phyloP scores from a whole-genome alignment of 2,888 invertebrate genomes.

The Choreutis nemorana region DNA sequence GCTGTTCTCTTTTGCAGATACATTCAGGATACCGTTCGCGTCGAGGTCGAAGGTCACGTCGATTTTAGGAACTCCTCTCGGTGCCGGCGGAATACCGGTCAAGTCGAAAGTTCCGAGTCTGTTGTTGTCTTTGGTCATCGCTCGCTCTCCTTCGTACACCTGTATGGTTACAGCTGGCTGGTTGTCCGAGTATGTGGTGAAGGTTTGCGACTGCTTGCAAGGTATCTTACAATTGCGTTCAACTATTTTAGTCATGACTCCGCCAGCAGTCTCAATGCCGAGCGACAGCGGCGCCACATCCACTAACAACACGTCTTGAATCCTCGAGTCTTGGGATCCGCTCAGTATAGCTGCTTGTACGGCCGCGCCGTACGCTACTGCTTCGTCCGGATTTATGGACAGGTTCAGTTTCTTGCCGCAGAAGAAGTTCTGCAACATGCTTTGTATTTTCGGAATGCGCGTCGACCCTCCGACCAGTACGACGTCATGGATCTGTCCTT shows the following conservation, averaged over 20 bases:
- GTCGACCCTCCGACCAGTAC: conserved; percentile 78
- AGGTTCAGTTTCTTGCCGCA: conserved; percentile 75
- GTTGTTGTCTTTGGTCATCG: conserved; percentile 75
- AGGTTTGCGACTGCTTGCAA: conserved; percentile 68
- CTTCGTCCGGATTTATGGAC: conserved; percentile 77
- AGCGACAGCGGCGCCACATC: conserved; percentile 64
- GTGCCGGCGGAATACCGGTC: conserved; percentile 68
- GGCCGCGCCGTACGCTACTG: conserved; percentile 75
- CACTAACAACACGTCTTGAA: conserved; percentile 61
- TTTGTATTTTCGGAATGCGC: conserved; percentile 74
- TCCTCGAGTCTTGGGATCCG: conserved; percentile 70
- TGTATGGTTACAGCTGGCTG: conserved; percentile 72
- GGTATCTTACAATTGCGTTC: conserved; percentile 70
- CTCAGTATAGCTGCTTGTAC: conserved; percentile 75
- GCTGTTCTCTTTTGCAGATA: conserved; percentile 70
- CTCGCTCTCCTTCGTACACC: conserved; percentile 72
- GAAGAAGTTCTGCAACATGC: conserved; percentile 72
- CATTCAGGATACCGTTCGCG: conserved; percentile 76
- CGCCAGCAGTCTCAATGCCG: conserved; percentile 74
- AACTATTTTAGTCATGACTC: conserved; percentile 72
- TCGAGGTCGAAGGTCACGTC: conserved; percentile 69
- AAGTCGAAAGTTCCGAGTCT: conserved; percentile 60
- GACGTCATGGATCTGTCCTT: too few relatives aligned
- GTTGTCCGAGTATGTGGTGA: conserved; percentile 78
- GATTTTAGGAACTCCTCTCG: conserved; percentile 66